Evolutionary conservation across 2,888 invertebrate genomes (phyloP).

Genomic region (Napeogenes inachia): DNA sequence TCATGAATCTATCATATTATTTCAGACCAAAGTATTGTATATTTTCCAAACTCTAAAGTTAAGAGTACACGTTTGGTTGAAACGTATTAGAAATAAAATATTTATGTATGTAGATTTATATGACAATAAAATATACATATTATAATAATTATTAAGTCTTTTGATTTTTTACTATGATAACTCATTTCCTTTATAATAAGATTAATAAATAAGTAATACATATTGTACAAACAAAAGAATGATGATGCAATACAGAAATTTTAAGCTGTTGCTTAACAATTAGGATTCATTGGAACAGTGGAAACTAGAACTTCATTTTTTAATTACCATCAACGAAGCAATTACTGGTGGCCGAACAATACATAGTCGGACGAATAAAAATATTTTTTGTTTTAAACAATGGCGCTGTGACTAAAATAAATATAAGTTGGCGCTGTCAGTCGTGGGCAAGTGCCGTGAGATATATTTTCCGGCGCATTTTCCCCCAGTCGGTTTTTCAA

Average conservation of each 20-base stretch:
- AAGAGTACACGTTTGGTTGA: background rate
- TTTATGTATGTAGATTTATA: no score
- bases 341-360: constrained; percentile 52
- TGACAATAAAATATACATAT: no score
- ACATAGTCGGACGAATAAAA: constrained; percentile 50
- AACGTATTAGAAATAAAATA: no score
- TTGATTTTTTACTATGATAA: no score
- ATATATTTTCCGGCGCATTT: constrained; percentile 65
- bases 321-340: constrained; percentile 59
- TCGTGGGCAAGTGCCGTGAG: constrained; percentile 57
- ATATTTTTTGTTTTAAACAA: constrained; percentile 60
- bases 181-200: no score
- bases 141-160: background rate
- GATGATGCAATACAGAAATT: no score
- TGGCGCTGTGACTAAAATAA: constrained; percentile 64
- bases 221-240: background rate
- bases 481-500: constrained; percentile 68
- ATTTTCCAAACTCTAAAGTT: background rate
- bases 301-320: constrained; percentile 35
- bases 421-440: constrained; percentile 64
- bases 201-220: background rate
- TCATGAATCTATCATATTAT: background rate
- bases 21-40: background rate
- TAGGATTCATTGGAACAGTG: constrained; percentile 19
- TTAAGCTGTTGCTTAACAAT: background rate